Conservation (phyloP, 2,888 invertebrate genomes). For the Plagiodera versicolora region DNA sequence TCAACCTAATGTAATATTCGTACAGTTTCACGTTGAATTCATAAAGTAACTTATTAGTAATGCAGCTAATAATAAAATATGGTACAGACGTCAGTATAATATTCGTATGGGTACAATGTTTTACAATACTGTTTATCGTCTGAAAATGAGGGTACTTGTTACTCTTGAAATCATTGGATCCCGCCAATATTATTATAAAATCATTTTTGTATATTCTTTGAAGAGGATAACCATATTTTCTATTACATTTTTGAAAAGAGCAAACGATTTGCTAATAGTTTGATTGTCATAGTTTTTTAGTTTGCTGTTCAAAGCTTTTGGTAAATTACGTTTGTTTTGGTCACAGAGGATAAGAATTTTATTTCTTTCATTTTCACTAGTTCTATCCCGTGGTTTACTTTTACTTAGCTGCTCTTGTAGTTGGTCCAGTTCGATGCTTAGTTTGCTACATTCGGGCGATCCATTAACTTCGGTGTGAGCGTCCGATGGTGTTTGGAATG, state of each 20-base stretch:
- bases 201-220: neutral
- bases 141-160: neutral
- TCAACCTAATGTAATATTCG: neutral
- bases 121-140: neutral
- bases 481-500: too few species aligned
- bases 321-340: neutral
- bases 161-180: neutral
- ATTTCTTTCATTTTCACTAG: neutral
- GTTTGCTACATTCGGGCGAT: neutral
- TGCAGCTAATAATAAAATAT: neutral
- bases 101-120: neutral
- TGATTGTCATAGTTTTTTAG: neutral
- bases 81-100: neutral
- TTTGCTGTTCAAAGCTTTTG: neutral
- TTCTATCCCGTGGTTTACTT: neutral
- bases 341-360: neutral
- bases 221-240: neutral
- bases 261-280: neutral
- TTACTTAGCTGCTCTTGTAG: neutral
- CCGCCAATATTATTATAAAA: neutral
- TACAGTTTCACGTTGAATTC: neutral
- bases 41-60: neutral
- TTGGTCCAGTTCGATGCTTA: neutral
- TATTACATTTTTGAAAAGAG: neutral
- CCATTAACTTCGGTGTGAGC: neutral